Evolutionary conservation across 2,797 vertebrate species (phyloP).

Genomic region (Melanotaenia parkinsoni): DNA sequence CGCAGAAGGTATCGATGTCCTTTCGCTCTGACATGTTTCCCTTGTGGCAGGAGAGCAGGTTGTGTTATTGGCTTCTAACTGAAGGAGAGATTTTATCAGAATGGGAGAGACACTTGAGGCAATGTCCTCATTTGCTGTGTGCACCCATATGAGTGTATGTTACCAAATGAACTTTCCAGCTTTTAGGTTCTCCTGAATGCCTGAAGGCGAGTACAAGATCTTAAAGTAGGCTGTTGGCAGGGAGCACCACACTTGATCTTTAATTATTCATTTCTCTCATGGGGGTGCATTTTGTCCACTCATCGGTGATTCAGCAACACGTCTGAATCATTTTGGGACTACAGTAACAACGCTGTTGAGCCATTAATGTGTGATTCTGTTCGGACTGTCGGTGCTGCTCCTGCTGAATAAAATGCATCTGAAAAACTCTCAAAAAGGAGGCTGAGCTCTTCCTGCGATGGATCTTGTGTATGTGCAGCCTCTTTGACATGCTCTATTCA

Average conservation of each 20-base stretch:
- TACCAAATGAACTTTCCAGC: conserved; percentile 21
- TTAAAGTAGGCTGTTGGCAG: conserved; percentile 50
- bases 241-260: conserved; percentile 26
- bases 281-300: conserved; percentile 46
- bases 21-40: conserved; percentile 3
- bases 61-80: conserved; percentile 18
- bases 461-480: conserved; percentile 12
- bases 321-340: conserved; percentile 12
- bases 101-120: conserved; percentile 9
- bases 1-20: conserved; percentile 22
- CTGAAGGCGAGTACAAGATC: conserved; percentile 34
- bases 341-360: conserved; percentile 11
- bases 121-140: conserved; percentile 35
- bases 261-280: conserved; percentile 51
- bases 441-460: not conserved
- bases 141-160: conserved; percentile 2
- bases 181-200: conserved; percentile 30
- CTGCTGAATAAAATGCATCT: not conserved
- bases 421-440: not conserved
- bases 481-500: conserved; percentile 13
- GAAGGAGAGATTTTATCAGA: conserved; percentile 20
- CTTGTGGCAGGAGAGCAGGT: conserved; percentile 34
- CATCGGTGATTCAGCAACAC: conserved; percentile 8
- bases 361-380: conserved; percentile 17
- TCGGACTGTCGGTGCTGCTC: not conserved